Evolutionary conservation across 64 coral and sea anemone genomes (phyloP).

Genomic region (Porites australiensis): DNA sequence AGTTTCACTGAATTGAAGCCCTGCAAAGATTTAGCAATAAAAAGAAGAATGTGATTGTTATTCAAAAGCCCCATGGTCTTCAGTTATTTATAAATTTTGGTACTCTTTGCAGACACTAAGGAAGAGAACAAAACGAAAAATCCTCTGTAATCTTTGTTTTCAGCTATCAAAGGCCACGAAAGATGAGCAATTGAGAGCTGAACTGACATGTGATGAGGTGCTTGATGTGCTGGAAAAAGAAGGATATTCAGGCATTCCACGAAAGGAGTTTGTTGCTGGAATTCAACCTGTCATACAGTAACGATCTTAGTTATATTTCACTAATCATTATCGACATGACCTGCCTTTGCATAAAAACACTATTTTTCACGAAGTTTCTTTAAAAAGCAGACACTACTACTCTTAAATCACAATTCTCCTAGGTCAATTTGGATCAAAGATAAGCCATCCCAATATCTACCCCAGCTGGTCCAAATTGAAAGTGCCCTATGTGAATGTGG

Average conservation of each 20-base stretch:
- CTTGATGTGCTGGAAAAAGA: slow-evolving; percentile 39
- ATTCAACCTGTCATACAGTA: background rate
- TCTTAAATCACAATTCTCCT: background rate
- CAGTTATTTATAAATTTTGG: background rate
- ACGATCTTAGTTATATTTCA: slow-evolving; percentile 40
- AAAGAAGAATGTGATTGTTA: slow-evolving; percentile 1
- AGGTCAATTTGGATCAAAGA: slow-evolving; percentile 64
- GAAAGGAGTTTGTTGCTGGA: background rate
- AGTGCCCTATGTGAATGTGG: slow-evolving; percentile 43
- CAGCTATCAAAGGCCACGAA: slow-evolving; percentile 1
- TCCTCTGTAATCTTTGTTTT: background rate
- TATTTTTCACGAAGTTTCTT: too few species aligned
- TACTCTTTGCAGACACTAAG: background rate
- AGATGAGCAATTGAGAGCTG: slow-evolving; percentile 10
- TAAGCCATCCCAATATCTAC: slow-evolving; percentile 32
- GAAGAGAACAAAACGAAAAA: slow-evolving; percentile 6
- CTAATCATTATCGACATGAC: too few species aligned
- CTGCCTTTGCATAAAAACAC: too few species aligned
- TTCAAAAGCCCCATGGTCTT: slow-evolving; percentile 29
- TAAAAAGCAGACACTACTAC: background rate
- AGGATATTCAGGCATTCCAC: slow-evolving; percentile 38
- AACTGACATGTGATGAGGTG: background rate
- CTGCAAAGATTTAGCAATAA: background rate
- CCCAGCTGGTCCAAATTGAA: slow-evolving; percentile 55
- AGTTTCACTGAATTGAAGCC: slow-evolving; percentile 17